Conservation (phyloP, 2,888 invertebrate species). For the Ophion ventricosus region DNA sequence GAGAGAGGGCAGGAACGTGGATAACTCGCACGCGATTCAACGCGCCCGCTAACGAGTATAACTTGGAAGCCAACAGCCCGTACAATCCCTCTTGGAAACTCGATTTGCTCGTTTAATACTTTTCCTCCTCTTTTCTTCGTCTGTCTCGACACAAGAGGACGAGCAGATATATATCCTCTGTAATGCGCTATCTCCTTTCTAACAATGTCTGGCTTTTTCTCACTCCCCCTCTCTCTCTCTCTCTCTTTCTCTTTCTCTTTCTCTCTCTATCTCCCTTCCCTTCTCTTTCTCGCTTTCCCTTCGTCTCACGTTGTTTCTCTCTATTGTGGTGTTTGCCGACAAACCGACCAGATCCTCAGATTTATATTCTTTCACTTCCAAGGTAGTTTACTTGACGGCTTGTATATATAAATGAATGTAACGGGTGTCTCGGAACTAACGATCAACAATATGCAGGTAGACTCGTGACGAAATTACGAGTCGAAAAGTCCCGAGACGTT, state of each 20-base stretch:
- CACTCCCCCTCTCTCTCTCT: constrained; percentile 4
- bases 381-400: constrained; percentile 46
- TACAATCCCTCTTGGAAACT: constrained; percentile 60
- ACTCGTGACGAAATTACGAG: not conserved
- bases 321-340: constrained; percentile 48
- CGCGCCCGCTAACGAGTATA: constrained; percentile 66
- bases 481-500: not conserved
- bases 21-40: constrained; percentile 67
- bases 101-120: constrained; percentile 66
- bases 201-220: too few relatives aligned
- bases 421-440: not conserved
- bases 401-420: not conserved
- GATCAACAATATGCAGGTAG: not conserved
- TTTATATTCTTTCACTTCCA: constrained; percentile 63
- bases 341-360: constrained; percentile 45
- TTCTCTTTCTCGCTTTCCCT: constrained; percentile 15
- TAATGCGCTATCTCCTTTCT: not conserved
- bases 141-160: constrained; percentile 33
- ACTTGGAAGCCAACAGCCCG: constrained; percentile 63
- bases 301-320: constrained; percentile 16
- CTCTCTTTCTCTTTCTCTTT: constrained; percentile 20
- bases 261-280: constrained; percentile 6
- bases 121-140: constrained; percentile 42
- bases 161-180: constrained; percentile 36
- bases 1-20: constrained; percentile 47